Evolutionary conservation across 1,140 invertebrate species (phyloP).

Genomic region (Apis laboriosa): DNA sequence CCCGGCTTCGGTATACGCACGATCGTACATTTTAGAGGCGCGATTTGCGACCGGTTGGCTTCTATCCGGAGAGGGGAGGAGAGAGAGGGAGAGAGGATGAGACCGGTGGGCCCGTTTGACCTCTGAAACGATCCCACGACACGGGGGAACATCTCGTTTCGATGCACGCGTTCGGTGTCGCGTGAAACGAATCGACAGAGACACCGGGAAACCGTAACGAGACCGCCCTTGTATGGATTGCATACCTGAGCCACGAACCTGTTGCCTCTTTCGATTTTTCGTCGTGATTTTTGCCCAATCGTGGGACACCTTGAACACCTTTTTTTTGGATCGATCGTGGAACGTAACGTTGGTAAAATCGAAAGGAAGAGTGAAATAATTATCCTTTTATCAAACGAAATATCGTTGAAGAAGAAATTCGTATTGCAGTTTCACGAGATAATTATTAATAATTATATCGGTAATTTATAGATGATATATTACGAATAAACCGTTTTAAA

Average conservation of each 20-base stretch:
- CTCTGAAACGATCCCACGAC: constrained; percentile 32
- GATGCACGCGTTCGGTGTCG: constrained; percentile 19
- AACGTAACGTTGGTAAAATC: too few species aligned
- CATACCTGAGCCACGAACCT: not conserved
- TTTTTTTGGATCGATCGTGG: too few species aligned
- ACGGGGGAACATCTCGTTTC: constrained; percentile 13
- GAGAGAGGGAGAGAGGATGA: constrained; percentile 14
- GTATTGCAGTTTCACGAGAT: too few species aligned
- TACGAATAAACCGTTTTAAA: too few species aligned
- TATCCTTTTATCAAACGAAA: too few species aligned
- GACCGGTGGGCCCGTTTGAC: constrained; percentile 26
- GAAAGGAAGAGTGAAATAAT: too few species aligned
- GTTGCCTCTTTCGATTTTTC: not conserved
- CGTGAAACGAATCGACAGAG: not conserved
- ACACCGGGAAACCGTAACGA: not conserved
- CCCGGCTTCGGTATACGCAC: constrained; percentile 38
- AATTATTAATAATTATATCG: too few species aligned
- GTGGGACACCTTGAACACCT: too few species aligned
- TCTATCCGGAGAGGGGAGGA: constrained; percentile 7
- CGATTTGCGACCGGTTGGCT: constrained; percentile 43
- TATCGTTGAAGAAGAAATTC: too few species aligned
- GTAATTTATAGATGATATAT: too few species aligned
- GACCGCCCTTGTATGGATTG: not conserved
- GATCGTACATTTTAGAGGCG: constrained; percentile 51
- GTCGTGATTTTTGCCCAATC: not conserved